Conservation (phyloP, 2,797 vertebrate species). For the Mycteria americana region DNA sequence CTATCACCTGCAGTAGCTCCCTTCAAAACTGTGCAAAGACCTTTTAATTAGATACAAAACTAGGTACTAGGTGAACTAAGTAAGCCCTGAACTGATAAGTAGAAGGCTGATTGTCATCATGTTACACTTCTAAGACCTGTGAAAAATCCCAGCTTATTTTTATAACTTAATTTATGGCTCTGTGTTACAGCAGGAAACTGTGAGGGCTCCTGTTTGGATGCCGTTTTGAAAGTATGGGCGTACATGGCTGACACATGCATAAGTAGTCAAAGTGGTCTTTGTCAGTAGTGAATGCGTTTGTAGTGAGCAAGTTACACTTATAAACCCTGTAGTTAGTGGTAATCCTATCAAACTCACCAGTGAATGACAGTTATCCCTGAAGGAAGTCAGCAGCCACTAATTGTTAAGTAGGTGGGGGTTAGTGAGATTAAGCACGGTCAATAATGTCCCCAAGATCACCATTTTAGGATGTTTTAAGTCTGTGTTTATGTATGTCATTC, state of each 20-base stretch:
- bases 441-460: not conserved
- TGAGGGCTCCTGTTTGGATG: not conserved
- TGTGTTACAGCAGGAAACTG: not conserved
- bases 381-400: not conserved
- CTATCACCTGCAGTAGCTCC: not conserved
- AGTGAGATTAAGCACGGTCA: not conserved
- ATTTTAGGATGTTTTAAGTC: not conserved
- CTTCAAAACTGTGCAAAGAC: not conserved
- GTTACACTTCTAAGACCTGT: not conserved
- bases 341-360: not conserved
- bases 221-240: not conserved
- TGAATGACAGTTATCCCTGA: not conserved
- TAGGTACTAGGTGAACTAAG: not conserved
- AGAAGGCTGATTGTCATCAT: not conserved
- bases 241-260: not conserved
- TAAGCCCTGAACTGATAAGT: not conserved
- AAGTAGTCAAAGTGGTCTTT: not conserved
- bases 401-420: not conserved
- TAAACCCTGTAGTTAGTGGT: not conserved
- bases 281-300: not conserved
- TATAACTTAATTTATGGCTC: not conserved
- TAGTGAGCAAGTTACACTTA: not conserved
- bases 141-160: not conserved
- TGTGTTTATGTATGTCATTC: not conserved
- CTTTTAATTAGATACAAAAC: not conserved